Percentiles rank a stretch among this genome's conserved stretches.
Conservation (phyloP, 1,140 invertebrate genomes). For the Drosophila trapezifrons region DNA sequence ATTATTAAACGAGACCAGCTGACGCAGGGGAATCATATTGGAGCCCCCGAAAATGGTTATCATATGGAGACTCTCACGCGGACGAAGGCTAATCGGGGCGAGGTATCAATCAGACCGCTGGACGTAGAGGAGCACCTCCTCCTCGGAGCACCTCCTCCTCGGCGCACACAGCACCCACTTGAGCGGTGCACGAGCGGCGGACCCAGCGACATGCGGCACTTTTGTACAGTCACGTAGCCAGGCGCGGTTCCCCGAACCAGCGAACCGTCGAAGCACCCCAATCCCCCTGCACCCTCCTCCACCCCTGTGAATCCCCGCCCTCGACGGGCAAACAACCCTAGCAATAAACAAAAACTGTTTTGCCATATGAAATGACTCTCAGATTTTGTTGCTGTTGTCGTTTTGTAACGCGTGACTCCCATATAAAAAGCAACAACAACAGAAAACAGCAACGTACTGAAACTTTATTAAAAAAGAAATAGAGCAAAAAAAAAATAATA, state of each 20-base stretch:
- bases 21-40: background rate
- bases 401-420: conserved; percentile 74
- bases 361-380: conserved; percentile 72
- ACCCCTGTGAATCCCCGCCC: conserved; percentile 8
- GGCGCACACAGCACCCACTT: conserved; percentile 47
- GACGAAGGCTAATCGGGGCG: conserved; percentile 37
- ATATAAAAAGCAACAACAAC: conserved; percentile 53
- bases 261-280: background rate
- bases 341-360: conserved; percentile 70
- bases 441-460: conserved; percentile 38
- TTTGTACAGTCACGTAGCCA: conserved; percentile 79
- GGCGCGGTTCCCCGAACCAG: conserved; percentile 5
- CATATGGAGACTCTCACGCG: conserved; percentile 4
- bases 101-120: conserved; percentile 63
- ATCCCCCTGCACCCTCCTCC: background rate
- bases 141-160: conserved; percentile 5
- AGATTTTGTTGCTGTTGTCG: conserved; percentile 57
- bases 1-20: conserved; percentile 4
- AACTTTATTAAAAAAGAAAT: conserved; percentile 73
- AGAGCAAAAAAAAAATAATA: conserved; percentile 65
- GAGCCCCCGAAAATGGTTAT: conserved; percentile 4
- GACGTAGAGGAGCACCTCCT: conserved; percentile 19
- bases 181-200: conserved; percentile 61
- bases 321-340: conserved; percentile 41
- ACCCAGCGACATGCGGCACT: conserved; percentile 40